Percentiles rank a stretch among this genome's conserved stretches.
These are phyloP conservation scores for Anniella stebbinsi DNA, from an alignment of 2,797 vertebrate genomes.

Conservation along the genomic window DNA sequence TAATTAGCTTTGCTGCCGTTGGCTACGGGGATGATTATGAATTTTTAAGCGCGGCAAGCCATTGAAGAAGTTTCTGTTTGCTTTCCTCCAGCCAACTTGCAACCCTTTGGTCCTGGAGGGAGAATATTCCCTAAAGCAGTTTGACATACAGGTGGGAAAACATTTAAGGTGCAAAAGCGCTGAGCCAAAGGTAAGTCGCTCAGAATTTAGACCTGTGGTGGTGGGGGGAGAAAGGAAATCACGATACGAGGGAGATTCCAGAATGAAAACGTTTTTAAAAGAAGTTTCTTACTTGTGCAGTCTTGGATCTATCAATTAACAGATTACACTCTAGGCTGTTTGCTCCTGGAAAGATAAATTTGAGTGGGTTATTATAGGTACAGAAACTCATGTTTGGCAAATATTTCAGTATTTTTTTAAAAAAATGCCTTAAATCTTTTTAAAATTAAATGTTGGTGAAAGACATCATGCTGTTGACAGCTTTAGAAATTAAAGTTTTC, in stretches of 20 bases:
- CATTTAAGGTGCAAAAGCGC: constrained; percentile 50
- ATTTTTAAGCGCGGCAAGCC: constrained; percentile 77
- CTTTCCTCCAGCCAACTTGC: constrained; percentile 67
- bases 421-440: constrained; percentile 30
- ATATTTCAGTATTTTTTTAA: constrained; percentile 59
- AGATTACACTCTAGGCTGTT: constrained; percentile 49
- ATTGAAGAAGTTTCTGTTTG: constrained; percentile 78
- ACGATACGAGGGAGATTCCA: constrained; percentile 48
- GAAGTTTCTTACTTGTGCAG: constrained; percentile 58
- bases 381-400: constrained; percentile 67
- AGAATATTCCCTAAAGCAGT: constrained; percentile 66
- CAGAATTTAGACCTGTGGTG: constrained; percentile 51
- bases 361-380: constrained; percentile 52
- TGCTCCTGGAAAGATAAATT: constrained; percentile 60
- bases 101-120: constrained; percentile 67
- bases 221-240: not conserved
- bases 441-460: constrained; percentile 66
- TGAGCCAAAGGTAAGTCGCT: constrained; percentile 47
- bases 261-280: constrained; percentile 47
- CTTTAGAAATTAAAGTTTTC: constrained; percentile 39
- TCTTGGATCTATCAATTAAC: constrained; percentile 67
- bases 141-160: constrained; percentile 67
- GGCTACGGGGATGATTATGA: constrained; percentile 77
- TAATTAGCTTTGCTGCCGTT: constrained; percentile 80
- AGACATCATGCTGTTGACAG: constrained; percentile 35